Conservation (phyloP, 2,797 vertebrate species). For the Sebastes oblongus region DNA sequence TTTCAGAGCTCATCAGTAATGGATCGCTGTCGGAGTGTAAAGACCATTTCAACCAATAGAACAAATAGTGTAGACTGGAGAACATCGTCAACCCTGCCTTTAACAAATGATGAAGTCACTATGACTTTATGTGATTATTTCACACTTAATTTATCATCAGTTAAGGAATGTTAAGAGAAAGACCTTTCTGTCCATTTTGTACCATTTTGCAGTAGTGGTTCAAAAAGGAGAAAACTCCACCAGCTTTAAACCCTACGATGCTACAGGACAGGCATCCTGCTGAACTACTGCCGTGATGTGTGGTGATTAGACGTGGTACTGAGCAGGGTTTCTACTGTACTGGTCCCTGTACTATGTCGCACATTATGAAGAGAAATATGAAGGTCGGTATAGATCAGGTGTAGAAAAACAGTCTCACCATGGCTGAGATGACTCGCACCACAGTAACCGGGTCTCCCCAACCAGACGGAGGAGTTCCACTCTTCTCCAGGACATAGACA, state of each 20-base stretch:
- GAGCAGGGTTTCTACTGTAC: neutral
- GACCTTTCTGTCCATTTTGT: neutral
- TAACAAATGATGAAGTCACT: no score
- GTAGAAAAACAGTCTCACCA: slow-evolving; percentile 78
- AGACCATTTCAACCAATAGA: no score
- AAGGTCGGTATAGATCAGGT: neutral
- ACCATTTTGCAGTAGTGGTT: neutral
- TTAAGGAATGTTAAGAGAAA: neutral
- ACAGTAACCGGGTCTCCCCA: slow-evolving; percentile 87
- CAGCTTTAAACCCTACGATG: neutral
- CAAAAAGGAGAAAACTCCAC: neutral
- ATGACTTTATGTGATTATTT: no score
- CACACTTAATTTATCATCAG: no score
- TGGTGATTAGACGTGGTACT: neutral
- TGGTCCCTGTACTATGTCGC: neutral
- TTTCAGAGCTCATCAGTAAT: no score
- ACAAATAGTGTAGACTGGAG: no score
- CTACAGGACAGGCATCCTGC: neutral
- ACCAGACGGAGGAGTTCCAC: slow-evolving; percentile 79
- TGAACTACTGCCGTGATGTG: neutral
- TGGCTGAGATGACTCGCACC: slow-evolving; percentile 86
- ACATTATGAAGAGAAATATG: neutral
- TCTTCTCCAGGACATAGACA: slow-evolving; percentile 85
- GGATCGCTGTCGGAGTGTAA: no score
- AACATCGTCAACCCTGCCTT: no score